Percentiles rank a stretch among this genome's conserved stretches.
phyloP scores from a whole-genome alignment of 2,797 vertebrate species.

The Lophotriccus pileatus region DNA sequence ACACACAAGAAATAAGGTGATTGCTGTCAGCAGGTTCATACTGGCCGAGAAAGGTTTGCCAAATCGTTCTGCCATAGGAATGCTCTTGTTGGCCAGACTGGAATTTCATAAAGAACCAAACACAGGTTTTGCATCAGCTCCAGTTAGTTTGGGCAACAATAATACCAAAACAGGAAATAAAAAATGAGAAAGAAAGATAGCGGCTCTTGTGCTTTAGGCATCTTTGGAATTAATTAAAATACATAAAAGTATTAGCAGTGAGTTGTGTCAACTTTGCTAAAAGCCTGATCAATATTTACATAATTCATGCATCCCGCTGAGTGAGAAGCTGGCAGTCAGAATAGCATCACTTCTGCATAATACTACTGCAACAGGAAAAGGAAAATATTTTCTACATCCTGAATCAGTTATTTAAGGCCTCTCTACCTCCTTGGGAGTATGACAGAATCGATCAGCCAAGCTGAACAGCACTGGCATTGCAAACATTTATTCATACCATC shows the following conservation, averaged over 20 bases:
- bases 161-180: background rate
- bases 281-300: slow-evolving; percentile 28
- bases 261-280: background rate
- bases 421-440: slow-evolving; percentile 53
- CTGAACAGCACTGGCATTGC: slow-evolving; percentile 61
- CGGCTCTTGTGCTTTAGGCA: background rate
- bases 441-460: slow-evolving; percentile 62
- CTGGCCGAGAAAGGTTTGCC: background rate
- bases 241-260: background rate
- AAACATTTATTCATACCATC: slow-evolving; percentile 68
- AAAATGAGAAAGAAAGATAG: background rate
- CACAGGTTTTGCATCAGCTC: slow-evolving; percentile 20
- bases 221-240: slow-evolving; percentile 18
- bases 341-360: slow-evolving; percentile 24
- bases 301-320: background rate
- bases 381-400: slow-evolving; percentile 62
- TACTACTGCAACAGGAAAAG: slow-evolving; percentile 37
- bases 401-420: slow-evolving; percentile 55
- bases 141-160: background rate
- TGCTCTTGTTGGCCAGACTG: background rate
- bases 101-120: background rate
- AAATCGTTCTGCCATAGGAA: slow-evolving; percentile 21
- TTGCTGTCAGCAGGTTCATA: slow-evolving; percentile 1
- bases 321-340: slow-evolving; percentile 18
- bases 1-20: slow-evolving; percentile 18